Base-by-base conservation (phyloP, 2,797 vertebrate genomes). In the Acestrorhynchus altus region DNA sequence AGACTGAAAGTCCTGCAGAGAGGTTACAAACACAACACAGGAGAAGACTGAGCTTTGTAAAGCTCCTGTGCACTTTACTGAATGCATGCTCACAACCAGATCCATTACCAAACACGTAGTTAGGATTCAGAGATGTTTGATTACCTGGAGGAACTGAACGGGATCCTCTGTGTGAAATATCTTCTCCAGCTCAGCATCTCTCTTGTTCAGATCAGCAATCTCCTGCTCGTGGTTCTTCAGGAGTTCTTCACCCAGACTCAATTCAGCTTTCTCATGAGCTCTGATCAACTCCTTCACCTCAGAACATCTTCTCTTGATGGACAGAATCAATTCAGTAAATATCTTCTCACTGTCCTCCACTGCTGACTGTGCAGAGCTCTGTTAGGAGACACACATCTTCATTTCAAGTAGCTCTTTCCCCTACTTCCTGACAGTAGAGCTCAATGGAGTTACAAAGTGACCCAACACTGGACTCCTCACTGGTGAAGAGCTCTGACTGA, bases 181-280 rank as follows among this genome's bases (percentile, higher is more conserved):
- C 28, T 60, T 12, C 28, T 60, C 28, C 28, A 60, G 57, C 57
- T 60, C 57, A 60, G 57, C 5, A 12, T 42, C 39, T 46, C 39
- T 42, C 64, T 40, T 42, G 39, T 40, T 66, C 64, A 42, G 39
- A 42, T 47, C 64, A 22, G 39, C 24, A 18, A 60, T 60, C 26
- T 35, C 57, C 57, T 60, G 57, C 28, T 60, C 57, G 26, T 31
- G n/a, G 0, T 60, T 35, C 12, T 31, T 60, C 57, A 31, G 13
- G 57, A 35, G 57, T 35, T 60, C 57, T 60, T 60, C 57, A 31
- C 3, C 16, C 13, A 18, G 26, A 60, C 28, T 60, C 57, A 60
- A 15, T 16, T 60, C 57, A 35, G 57, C 13, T 13, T 60, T 60
- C 28, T 60, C 57, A 26, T 60, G 57, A 60, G 26, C 57, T 60